Evolutionary conservation across 2,113 vertebrate species (phyloP).

Genomic region (Lophotis ruficrista): DNA sequence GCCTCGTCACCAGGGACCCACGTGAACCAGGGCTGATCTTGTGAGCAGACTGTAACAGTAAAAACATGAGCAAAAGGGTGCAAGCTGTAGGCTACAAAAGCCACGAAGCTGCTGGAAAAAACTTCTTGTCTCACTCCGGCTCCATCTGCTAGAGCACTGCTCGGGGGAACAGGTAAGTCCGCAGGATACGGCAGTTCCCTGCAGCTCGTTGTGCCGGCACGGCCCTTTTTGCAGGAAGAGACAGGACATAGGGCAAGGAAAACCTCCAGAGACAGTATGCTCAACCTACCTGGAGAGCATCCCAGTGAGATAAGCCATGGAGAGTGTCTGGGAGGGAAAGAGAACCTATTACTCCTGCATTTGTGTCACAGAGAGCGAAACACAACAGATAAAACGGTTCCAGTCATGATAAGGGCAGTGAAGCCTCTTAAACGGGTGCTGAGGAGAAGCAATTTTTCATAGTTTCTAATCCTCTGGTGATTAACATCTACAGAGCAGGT

Average conservation of each 20-base stretch:
- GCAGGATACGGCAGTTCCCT: accelerated
- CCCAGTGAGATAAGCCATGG: conserved; percentile 93
- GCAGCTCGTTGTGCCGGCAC: accelerated
- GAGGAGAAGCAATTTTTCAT: not conserved
- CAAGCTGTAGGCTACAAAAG: not conserved
- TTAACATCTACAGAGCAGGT: not conserved
- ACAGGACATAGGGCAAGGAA: not conserved
- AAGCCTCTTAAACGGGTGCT: not conserved
- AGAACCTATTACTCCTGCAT: not conserved
- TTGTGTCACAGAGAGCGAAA: not conserved
- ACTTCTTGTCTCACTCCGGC: not conserved
- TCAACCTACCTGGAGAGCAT: conserved; percentile 88
- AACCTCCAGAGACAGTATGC: not conserved
- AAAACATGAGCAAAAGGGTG: not conserved
- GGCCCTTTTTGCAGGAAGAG: not conserved
- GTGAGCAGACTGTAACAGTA: not conserved
- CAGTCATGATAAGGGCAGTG: not conserved
- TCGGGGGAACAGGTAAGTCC: not conserved
- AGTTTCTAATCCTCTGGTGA: not conserved
- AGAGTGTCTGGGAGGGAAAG: conserved; percentile 83
- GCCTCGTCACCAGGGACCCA: not conserved
- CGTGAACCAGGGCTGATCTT: not conserved
- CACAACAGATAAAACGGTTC: not conserved
- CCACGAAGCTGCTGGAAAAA: not conserved
- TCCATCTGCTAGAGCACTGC: not conserved